Base-by-base conservation (phyloP, 2,888 invertebrate genomes). In the Strigamia maritima region DNA sequence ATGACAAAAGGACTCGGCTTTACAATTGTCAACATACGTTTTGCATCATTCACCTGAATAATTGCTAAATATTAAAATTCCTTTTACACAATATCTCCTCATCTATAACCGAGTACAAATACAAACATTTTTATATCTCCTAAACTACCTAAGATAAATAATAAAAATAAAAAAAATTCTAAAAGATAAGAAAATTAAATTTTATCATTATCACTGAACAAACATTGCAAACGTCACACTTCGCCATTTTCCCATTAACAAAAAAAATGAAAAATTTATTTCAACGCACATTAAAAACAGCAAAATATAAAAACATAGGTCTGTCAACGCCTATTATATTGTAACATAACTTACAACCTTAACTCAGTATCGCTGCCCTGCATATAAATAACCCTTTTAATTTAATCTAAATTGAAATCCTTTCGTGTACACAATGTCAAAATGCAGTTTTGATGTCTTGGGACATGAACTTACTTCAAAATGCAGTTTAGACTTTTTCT, bases 321-420 rank as follows among this genome's bases (percentile, higher is more conserved):
- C 38, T 75, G 75, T 35, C 75, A 75, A 75, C 75, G 38, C 38
- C 35, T 31, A 38, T 31, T 38, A 75, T 38, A 35, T 75, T 75
- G 26, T 19, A 75, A 75, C 35, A 35, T 75, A 31, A 31, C 75
- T 75, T 38, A 75, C 31, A 31, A 8, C n/a, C 38, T 38, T 31
- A 38, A 31, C 75, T 35, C 75, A 75, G n/a, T 75, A 75, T 75
- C 31, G 35, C 38, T 75, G 75, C 28, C 38, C 75, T 75, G 38
- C 35, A 38, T 75, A 31, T 75, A 31, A 35, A 38, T 75, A 75
- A 35, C 38, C 75, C 75, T 54, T 54, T 54, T 54, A 54, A 54
- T 54, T 54, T 54, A 54, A 54, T 54, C 54, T 54, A 54, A 54
- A 54, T 54, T 54, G 54, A 54, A 54, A 54, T 54, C 54, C 54